Evolutionary conservation across 2,797 vertebrate genomes (phyloP).

Genomic region (Channa striata): DNA sequence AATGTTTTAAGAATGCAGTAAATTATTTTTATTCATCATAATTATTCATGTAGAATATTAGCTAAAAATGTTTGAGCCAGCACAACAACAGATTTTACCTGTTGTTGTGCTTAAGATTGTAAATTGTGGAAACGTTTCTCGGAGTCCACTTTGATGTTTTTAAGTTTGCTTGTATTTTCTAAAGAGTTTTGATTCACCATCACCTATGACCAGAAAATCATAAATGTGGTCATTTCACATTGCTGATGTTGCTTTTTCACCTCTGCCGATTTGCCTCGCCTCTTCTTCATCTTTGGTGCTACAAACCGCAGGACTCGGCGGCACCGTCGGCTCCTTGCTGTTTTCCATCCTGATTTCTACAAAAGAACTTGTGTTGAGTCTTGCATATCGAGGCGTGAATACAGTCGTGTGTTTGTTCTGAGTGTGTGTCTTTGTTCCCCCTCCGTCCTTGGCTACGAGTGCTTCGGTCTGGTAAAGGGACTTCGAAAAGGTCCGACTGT

Average conservation of each 20-base stretch:
- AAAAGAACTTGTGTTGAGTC: background rate
- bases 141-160: too few relatives aligned
- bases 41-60: conserved; percentile 1
- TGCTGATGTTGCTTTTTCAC: conserved; percentile 29
- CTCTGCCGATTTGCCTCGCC: conserved; percentile 29
- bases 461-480: conserved; percentile 38
- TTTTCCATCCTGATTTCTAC: conserved; percentile 40
- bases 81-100: too few relatives aligned
- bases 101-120: too few relatives aligned
- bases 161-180: background rate
- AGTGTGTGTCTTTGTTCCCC: background rate
- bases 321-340: background rate
- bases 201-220: too few relatives aligned
- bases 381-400: conserved; percentile 9
- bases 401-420: conserved; percentile 4
- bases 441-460: conserved; percentile 36
- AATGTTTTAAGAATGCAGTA: conserved; percentile 23
- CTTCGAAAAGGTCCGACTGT: conserved; percentile 37
- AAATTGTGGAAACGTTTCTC: too few relatives aligned
- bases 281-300: conserved; percentile 69
- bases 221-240: conserved; percentile 28
- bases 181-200: too few relatives aligned
- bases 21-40: too few relatives aligned
- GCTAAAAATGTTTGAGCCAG: conserved; percentile 1
- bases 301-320: conserved; percentile 21